Conservation (phyloP, 2,888 invertebrate species). For the Cremastinae sp. region DNA sequence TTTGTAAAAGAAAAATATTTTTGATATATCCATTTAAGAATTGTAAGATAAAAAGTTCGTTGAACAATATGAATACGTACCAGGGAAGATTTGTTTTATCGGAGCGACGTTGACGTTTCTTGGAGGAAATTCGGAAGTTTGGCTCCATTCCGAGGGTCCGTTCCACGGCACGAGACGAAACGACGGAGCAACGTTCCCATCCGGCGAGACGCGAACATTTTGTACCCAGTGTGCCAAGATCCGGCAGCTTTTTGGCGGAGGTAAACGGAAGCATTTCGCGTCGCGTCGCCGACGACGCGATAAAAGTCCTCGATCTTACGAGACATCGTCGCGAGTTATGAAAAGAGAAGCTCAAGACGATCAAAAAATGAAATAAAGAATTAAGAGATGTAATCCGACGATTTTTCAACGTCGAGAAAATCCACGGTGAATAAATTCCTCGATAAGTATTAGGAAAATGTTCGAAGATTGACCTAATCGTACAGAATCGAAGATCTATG, state of each 20-base stretch:
- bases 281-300: conserved; percentile 21
- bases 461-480: too few relatives aligned
- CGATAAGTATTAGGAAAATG: too few relatives aligned
- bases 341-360: conserved; percentile 1
- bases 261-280: conserved; percentile 19
- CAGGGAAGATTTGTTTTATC: conserved; percentile 2
- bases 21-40: too few relatives aligned
- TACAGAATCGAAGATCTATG: conserved; percentile 6
- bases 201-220: conserved; percentile 46
- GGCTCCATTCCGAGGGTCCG: conserved; percentile 47
- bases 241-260: conserved; percentile 59
- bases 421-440: too few relatives aligned
- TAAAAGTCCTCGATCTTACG: conserved; percentile 3
- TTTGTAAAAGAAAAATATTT: too few relatives aligned
- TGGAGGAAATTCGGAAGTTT: conserved; percentile 27
- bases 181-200: conserved; percentile 36
- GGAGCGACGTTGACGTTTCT: conserved; percentile 37
- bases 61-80: too few relatives aligned
- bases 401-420: conserved; percentile 3
- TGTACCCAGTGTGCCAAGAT: conserved; percentile 50
- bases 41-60: too few relatives aligned
- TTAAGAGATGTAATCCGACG: neutral
- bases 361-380: too few relatives aligned
- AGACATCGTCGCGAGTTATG: neutral
- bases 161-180: conserved; percentile 51